These are phyloP conservation scores for Marasmarcha lunaedactyla DNA, from an alignment of 2,888 invertebrate species.

Conservation along the genomic window DNA sequence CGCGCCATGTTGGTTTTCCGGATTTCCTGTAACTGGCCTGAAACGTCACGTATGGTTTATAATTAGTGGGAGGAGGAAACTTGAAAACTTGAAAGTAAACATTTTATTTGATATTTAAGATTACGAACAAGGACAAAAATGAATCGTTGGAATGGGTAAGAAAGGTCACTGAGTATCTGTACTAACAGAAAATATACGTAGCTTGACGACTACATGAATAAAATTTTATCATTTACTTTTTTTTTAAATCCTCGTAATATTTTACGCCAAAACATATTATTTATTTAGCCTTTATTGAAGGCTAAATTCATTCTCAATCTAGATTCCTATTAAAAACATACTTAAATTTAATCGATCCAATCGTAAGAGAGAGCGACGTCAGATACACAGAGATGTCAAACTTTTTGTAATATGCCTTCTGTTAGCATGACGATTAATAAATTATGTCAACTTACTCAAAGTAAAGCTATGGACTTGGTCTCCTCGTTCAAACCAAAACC, in stretches of 20 bases:
- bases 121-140: neutral
- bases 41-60: constrained; percentile 5
- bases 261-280: neutral
- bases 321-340: no score
- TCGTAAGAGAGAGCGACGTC: no score
- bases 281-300: no score
- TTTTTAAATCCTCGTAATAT: neutral
- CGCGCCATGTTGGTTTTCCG: constrained; percentile 45
- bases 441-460: constrained; percentile 31
- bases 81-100: neutral
- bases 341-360: no score
- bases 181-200: no score
- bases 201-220: no score
- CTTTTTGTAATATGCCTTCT: no score
- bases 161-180: no score
- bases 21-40: constrained; percentile 42
- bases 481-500: constrained; percentile 49
- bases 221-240: neutral
- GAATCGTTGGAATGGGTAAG: neutral
- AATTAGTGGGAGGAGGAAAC: no score
- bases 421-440: no score
- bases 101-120: neutral
- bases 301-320: no score
- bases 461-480: constrained; percentile 43
- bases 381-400: no score